phyloP scores from a whole-genome alignment of 1,140 invertebrate genomes.

The Papilio machaon region DNA sequence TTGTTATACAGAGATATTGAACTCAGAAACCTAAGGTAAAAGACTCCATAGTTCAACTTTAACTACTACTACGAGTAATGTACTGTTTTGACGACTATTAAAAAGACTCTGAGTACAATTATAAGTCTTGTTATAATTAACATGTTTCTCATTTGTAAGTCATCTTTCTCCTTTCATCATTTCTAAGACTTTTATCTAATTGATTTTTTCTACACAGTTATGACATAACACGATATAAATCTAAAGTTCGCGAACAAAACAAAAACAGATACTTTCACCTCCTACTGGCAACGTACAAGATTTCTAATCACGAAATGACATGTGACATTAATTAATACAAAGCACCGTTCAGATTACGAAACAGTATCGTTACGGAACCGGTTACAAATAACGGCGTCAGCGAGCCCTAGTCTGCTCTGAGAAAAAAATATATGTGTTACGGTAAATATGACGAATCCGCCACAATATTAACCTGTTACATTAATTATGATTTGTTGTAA shows the following conservation, averaged over 20 bases:
- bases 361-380: slow-evolving; percentile 31
- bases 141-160: too few relatives aligned
- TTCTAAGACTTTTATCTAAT: not conserved
- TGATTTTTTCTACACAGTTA: not conserved
- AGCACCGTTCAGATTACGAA: slow-evolving; percentile 30
- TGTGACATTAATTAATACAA: slow-evolving; percentile 30
- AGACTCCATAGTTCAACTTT: too few relatives aligned
- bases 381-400: slow-evolving; percentile 5
- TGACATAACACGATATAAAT: not conserved
- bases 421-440: slow-evolving; percentile 18
- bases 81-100: too few relatives aligned
- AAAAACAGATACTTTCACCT: slow-evolving; percentile 22
- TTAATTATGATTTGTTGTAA: not conserved
- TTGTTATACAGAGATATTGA: too few relatives aligned
- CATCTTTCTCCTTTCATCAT: too few relatives aligned
- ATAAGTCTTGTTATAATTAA: too few relatives aligned
- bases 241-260: not conserved
- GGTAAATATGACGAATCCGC: not conserved
- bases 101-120: too few relatives aligned
- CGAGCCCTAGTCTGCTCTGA: not conserved
- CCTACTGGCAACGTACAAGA: not conserved
- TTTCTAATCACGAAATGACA: slow-evolving; percentile 31
- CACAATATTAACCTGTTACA: not conserved
- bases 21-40: too few relatives aligned
- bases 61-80: too few relatives aligned